Evolutionary conservation across 2,888 invertebrate species (phyloP), one percentile per base, ranked within the genome.

Genomic region (Drosophila nr. medialis): DNA sequence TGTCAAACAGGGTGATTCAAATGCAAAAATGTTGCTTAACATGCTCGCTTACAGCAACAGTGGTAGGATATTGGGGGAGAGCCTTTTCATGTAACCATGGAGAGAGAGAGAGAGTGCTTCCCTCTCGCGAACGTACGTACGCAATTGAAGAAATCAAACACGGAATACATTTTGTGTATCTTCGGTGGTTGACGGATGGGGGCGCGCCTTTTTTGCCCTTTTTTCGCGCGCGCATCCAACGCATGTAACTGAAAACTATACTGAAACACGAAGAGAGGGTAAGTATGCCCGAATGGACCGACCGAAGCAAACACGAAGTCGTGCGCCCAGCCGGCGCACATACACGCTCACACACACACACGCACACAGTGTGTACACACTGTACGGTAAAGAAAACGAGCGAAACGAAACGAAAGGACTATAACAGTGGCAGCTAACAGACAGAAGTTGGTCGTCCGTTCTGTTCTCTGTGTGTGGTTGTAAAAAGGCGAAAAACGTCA

Each of bases 401-500:
- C 65, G 62, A 55, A 75, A 64, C 61, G 72, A 66, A 63, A 53
- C 61, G 64, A 65, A 71, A 70, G 53, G 67, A 58, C 72, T 71
- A 77, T 71, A 81, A 80, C 72, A 77, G 80, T 74, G 71, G 64
- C 81, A 80, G 50, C 65, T 70, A 77, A 78, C 71, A 79, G 69
- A 67, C 75, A 65, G 72, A 86, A 87, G 88, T 80, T 79, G 75
- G 71, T 77, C 61, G 77, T 80, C 75, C 83, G 71, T 70, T 80
- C 67, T 65, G 81, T 65, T 63, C 83, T 89, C 85, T 89, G 87
- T 87, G 85, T 85, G 81, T 85, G 80, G 81, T 90, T 89, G 91
- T 90, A 91, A 91, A 89, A 87, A 91, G 78, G 78, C 73, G 79
- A 75, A 78, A 89, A 86, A 84, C 87, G 87, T 83, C 85, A 88